Evolutionary conservation across 2,797 vertebrate species (phyloP), one percentile per base, ranked within the genome.

Genomic region (Pseudomugil tenellus): DNA sequence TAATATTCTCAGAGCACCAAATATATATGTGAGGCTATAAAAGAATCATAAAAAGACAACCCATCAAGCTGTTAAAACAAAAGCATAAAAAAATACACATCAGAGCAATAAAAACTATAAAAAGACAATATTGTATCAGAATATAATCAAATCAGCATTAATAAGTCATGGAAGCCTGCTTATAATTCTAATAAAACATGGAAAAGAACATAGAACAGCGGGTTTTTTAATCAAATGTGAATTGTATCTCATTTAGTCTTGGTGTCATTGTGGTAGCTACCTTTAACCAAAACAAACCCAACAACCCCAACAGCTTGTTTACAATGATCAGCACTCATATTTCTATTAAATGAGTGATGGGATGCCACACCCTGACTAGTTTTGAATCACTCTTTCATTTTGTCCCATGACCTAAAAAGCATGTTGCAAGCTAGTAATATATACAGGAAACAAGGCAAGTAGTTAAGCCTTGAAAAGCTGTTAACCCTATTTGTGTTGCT

Each of bases 31-130:
- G 12, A 51, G 37, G 68, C 66, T n/a, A n/a, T 65, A 53, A 71
- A 70, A 84, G 7, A 32, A 32, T 35, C 3, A 35, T 35, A 70
- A 1, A 67, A 31, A 17, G 53, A 63, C 63, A 60, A 79, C 62
- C 60, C 32, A 29, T 16, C 19, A 57, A 55, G 57, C 57, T 60
- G 32, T 67, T 73, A 68, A 78, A 66, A 64, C 41, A 74, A 74
- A 52, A 66, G 60, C 17, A n/a, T n/a, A 39, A 41, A 35, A 73
- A 86, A 80, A 67, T 49, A 29, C 25, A 72, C 70, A 72, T 67
- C 76, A 74, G 74, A 87, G 58, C 72, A 83, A 86, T 87, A 77
- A 76, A 77, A 67, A 34, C 54, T 66, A 84, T 79, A 81, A 81
- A 76, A 58, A 5, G 6, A 51, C 12, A 25, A 63, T n/a, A 81